Evolutionary conservation across 2,797 vertebrate species (phyloP).

Genomic region (Lacerta agilis): DNA sequence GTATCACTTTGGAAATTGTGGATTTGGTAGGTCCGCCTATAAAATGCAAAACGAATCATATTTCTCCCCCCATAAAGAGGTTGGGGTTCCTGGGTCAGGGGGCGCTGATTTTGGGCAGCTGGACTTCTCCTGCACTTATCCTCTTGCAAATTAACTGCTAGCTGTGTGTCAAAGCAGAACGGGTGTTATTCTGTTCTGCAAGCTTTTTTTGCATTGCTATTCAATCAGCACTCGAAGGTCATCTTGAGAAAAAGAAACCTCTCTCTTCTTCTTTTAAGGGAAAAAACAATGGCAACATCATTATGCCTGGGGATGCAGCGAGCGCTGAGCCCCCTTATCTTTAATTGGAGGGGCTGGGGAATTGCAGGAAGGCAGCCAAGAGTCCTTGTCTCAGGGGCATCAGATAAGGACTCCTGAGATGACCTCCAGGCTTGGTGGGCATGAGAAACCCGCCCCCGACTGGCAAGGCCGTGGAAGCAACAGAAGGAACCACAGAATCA

Average conservation of each 20-base stretch:
- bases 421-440: not conserved
- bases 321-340: not conserved
- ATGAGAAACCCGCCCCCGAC: not conserved
- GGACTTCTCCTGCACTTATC: not conserved
- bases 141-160: not conserved
- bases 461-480: not conserved
- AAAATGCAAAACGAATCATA: too few relatives aligned
- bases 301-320: slow-evolving; percentile 12
- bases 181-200: not conserved
- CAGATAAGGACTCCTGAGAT: not conserved
- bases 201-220: not conserved
- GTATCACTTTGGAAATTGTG: too few relatives aligned
- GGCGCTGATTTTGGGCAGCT: not conserved
- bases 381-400: slow-evolving; percentile 9
- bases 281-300: slow-evolving; percentile 14
- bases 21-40: too few relatives aligned
- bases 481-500: too few relatives aligned
- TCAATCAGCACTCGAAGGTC: slow-evolving; percentile 7
- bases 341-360: slow-evolving; percentile 16
- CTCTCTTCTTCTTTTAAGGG: not conserved
- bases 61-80: too few relatives aligned
- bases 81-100: too few relatives aligned
- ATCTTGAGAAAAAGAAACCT: slow-evolving; percentile 5
- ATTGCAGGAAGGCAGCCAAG: not conserved
- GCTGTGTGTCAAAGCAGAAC: not conserved